Percentiles rank a stretch among this genome's conserved stretches.
Evolutionary conservation across 2,797 vertebrate genomes (phyloP).

Genomic region (Erethizon dorsatum): DNA sequence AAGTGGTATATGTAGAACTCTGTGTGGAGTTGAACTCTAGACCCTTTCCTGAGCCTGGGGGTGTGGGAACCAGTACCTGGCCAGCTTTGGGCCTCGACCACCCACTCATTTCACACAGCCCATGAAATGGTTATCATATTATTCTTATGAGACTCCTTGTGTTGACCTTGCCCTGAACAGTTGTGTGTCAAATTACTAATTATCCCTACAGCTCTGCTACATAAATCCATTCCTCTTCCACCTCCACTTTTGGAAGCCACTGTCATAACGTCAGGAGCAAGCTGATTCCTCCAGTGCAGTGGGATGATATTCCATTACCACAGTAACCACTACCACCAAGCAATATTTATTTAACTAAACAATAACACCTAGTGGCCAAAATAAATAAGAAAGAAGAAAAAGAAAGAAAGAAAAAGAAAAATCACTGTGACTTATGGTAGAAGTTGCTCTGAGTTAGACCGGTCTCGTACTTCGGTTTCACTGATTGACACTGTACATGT

Average conservation of each 20-base stretch:
- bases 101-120: conserved; percentile 74
- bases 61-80: conserved; percentile 67
- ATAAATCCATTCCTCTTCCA: conserved; percentile 73
- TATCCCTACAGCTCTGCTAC: conserved; percentile 69
- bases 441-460: background rate
- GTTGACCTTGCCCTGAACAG: conserved; percentile 67
- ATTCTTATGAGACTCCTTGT: conserved; percentile 20
- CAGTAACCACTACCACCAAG: background rate
- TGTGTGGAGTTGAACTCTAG: background rate
- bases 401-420: background rate
- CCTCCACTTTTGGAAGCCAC: conserved; percentile 69
- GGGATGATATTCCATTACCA: background rate
- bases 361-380: background rate
- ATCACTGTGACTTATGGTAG: background rate
- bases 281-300: background rate
- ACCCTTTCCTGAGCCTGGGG: background rate
- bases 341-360: conserved; percentile 42
- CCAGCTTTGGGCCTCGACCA: conserved; percentile 56
- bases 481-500: conserved; percentile 43
- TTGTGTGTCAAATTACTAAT: conserved; percentile 33
- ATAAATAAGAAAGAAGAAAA: background rate
- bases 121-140: conserved; percentile 52
- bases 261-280: background rate
- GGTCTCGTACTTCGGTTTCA: conserved; percentile 60
- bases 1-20: background rate